These are phyloP conservation scores for Phalacrocorax brasilianus DNA, from an alignment of 2,113 vertebrate species.

Conservation along the genomic window DNA sequence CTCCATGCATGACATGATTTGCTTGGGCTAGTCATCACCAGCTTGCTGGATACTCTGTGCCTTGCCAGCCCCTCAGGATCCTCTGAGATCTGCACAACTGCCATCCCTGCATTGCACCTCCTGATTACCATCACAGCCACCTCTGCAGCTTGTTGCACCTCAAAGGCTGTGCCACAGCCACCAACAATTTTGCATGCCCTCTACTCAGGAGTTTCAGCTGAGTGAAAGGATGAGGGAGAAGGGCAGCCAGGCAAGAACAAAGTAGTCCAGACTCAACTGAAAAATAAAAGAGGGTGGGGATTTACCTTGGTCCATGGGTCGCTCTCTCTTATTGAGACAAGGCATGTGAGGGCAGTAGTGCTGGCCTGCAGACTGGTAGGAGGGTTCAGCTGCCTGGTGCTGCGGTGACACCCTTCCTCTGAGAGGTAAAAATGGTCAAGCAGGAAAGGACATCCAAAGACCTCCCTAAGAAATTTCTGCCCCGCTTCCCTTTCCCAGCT, in stretches of 20 bases:
- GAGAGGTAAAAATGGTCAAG: neutral
- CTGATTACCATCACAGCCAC: neutral
- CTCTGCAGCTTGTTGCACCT: neutral
- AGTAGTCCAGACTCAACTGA: neutral
- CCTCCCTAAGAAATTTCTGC: neutral
- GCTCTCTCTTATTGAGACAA: neutral
- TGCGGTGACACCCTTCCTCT: neutral
- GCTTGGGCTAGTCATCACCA: neutral
- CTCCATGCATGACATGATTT: neutral
- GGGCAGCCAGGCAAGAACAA: neutral
- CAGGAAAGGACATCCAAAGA: neutral
- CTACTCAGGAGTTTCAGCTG: neutral
- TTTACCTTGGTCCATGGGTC: neutral
- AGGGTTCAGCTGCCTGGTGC: neutral
- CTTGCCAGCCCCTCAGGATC: neutral
- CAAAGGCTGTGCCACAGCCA: neutral
- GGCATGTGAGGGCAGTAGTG: neutral
- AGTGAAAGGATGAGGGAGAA: neutral
- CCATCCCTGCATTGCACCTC: neutral
- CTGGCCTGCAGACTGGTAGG: neutral
- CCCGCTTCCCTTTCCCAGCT: neutral
- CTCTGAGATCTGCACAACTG: neutral
- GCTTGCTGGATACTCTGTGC: neutral
- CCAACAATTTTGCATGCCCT: neutral
- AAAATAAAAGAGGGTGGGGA: neutral